Base-by-base conservation (phyloP, 1,140 invertebrate species). In the Atta cephalotes region DNA sequence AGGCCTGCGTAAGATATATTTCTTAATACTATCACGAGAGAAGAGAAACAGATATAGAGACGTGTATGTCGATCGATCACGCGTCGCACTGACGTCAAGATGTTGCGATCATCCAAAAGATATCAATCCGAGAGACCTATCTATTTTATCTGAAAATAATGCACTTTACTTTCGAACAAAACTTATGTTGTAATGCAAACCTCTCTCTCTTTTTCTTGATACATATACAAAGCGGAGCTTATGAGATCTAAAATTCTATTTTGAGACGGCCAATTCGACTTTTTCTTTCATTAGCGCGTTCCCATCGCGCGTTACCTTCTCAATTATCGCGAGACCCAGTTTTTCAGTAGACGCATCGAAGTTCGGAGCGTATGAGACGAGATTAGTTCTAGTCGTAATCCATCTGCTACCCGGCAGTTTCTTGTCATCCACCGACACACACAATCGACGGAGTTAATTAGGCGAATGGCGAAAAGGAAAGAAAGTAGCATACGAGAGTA, bases 381-480 rank as follows among this genome's bases (percentile, higher is more conserved):
- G 86, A 91, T 91, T 90, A 89, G 89, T 90, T 90, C 89, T 90
- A 91, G 81, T 86, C 85, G 53, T 82, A 87, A 87, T n/a, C 58
- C 56, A 58, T 49, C 53, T 60, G 31, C 60, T 60, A 62, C 49
- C 62, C 65, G 25, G 31, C 14, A 78, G 63, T 45, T 88, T 89
- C 87, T 91, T 87, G 78, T 78, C 51, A 18, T 56, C n/a, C 56
- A 70, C 86, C 81, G 89, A 90, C 87, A 25, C 25, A 25, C 25
- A 25, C 25, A 90, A 87, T 90, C 87, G 87, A 74, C 65, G 56
- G 65, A 91, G 89, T 91, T 91, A 91, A 91, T 91, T 91, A 89
- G 90, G 65, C 76, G 81, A 80, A 45, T 68, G 66, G 39, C 35
- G 85, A 76, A 78, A 63, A 88, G 78, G 77, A 31, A 86, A 56